Evolutionary conservation across 1,140 invertebrate species (phyloP), one percentile per base, ranked within the genome.

Genomic region (Dufourea novaeangliae): DNA sequence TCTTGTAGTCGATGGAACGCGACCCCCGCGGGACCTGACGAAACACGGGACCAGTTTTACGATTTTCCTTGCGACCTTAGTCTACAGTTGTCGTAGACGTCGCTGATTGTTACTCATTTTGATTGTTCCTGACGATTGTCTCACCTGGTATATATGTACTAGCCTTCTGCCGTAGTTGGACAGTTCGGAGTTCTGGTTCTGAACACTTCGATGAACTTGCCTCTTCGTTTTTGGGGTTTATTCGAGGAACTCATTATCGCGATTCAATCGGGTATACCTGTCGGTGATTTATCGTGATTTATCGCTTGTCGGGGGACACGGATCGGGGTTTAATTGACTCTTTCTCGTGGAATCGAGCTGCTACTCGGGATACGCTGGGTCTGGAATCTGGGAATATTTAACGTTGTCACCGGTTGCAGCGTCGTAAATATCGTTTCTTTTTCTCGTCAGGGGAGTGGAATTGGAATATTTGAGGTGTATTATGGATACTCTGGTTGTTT

Each of bases 271-370:
- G 10, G 39, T 0, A 7, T 37, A 5, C n/a, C 39, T 1, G 29
- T 11, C 12, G 3, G 1, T 52, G 59, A 64, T 73, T 64, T 62
- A 37, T 27, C 17, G 11, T 11, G 6, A 4, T 8, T 12, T n/a
- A 20, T 22, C 2, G 22, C 46, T 50, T 22, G 27, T n/a, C 1
- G 25, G 8, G 1, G 5, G 14, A 17, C 14, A 8, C 17, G 17
- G 41, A 66, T 32, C 20, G 11, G n/a, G n/a, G 50, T 17, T 25
- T 68, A 68, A 68, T 68, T 62, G 22, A 62, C 59, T 37, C 32
- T 20, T 50, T 20, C 56, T 27, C 11, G 46, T 37, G 50, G 37
- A 37, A 37, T 17, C 8, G 39, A 4, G 14, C 25, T 14, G 52
- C 34, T 69, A 29, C 29, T 10, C 17, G 34, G 37, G 29, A 57